phyloP scores from a whole-genome alignment of 1,140 invertebrate genomes.

The Pararge aegeria region DNA sequence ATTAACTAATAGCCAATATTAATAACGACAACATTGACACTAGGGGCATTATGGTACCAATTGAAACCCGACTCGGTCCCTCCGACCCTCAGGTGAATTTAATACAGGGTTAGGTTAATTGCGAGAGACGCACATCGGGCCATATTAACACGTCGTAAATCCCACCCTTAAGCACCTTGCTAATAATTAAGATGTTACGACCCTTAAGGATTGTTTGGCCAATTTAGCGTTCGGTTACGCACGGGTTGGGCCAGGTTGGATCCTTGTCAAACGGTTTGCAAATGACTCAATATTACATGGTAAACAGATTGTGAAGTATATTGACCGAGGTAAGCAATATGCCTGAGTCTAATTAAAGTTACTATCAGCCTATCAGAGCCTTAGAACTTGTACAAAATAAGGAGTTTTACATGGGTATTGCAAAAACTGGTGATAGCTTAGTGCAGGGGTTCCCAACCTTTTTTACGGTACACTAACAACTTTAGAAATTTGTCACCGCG shows the following conservation, averaged over 20 bases:
- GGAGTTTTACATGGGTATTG: too few relatives aligned
- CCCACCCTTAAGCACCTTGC: slow-evolving; percentile 68
- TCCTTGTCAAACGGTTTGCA: slow-evolving; percentile 16
- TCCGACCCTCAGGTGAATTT: slow-evolving; percentile 66
- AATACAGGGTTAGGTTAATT: slow-evolving; percentile 63
- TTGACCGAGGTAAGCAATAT: too few relatives aligned
- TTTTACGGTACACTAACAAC: too few relatives aligned
- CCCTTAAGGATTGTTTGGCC: slow-evolving; percentile 51
- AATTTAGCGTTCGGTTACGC: slow-evolving; percentile 46
- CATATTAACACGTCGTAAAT: slow-evolving; percentile 71
- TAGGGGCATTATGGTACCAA: slow-evolving; percentile 14
- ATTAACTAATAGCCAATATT: slow-evolving; percentile 1
- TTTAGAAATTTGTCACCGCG: too few relatives aligned
- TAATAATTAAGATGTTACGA: slow-evolving; percentile 68
- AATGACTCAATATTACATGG: slow-evolving; percentile 5
- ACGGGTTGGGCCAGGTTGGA: slow-evolving; percentile 10
- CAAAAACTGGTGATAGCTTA: too few relatives aligned
- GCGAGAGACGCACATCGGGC: slow-evolving; percentile 48
- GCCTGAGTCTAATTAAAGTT: too few relatives aligned
- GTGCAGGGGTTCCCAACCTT: too few relatives aligned
- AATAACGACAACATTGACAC: slow-evolving; percentile 7
- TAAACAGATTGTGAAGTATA: background rate
- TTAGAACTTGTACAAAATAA: too few relatives aligned
- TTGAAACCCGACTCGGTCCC: slow-evolving; percentile 34
- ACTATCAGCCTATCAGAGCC: too few relatives aligned